phyloP scores from a whole-genome alignment of 1,140 invertebrate genomes.

The Acromyrmex echinatior region DNA sequence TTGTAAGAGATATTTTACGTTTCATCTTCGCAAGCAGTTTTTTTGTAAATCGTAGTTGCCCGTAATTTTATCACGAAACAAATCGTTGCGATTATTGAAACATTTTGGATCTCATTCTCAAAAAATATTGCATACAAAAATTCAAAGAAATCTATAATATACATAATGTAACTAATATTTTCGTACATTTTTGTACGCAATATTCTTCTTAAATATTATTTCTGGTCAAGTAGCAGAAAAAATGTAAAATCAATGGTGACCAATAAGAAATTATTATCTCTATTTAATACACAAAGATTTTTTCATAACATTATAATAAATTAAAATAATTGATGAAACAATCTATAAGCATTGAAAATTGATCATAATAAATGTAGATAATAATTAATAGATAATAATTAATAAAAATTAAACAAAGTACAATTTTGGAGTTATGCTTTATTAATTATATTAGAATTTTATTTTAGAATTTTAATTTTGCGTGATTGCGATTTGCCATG shows the following conservation, averaged over 20 bases:
- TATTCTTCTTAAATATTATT: too few species aligned
- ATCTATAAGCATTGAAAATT: not conserved
- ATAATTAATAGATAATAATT: slow-evolving; percentile 5
- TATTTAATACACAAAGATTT: not conserved
- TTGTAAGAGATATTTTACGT: slow-evolving; percentile 21
- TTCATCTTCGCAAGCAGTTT: not conserved
- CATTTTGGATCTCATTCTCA: too few species aligned
- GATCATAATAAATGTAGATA: not conserved
- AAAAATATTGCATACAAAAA: too few species aligned
- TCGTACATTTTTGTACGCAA: too few species aligned
- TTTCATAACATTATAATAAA: not conserved
- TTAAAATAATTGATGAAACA: not conserved
- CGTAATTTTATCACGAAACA: not conserved
- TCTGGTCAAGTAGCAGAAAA: too few species aligned
- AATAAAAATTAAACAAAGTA: slow-evolving; percentile 1
- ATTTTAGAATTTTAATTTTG: not conserved
- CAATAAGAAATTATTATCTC: not conserved
- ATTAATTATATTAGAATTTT: not conserved
- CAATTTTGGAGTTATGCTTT: not conserved
- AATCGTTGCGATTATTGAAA: not conserved
- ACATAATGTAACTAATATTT: too few species aligned
- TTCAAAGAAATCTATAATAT: too few species aligned
- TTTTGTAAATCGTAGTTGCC: not conserved
- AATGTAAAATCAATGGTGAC: not conserved
- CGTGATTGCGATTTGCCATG: not conserved